Evolutionary conservation across 2,888 invertebrate species (phyloP).

Genomic region (Bombyx huttoni): DNA sequence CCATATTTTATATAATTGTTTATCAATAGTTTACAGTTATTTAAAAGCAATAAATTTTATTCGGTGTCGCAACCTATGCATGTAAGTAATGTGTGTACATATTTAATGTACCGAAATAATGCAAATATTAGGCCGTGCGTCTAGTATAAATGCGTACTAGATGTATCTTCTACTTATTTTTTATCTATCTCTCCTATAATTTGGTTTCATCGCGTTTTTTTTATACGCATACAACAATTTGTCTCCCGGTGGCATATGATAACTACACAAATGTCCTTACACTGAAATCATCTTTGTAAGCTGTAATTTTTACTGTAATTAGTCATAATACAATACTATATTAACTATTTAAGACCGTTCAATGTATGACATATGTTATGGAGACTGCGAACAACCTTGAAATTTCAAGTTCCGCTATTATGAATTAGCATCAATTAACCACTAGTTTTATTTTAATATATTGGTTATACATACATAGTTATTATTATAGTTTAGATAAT

Average conservation of each 20-base stretch:
- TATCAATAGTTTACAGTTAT: background rate
- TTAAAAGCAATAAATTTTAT: background rate
- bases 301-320: background rate
- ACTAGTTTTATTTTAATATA: background rate
- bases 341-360: background rate
- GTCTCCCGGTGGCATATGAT: too few species aligned
- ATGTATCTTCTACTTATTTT: too few species aligned
- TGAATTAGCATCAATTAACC: background rate
- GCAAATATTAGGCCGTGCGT: too few species aligned
- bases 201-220: too few species aligned
- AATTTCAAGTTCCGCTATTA: background rate
- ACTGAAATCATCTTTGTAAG: background rate
- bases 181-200: too few species aligned
- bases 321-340: background rate
- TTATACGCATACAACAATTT: too few species aligned
- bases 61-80: background rate
- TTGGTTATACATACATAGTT: background rate
- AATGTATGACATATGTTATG: background rate
- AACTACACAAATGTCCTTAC: background rate
- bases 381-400: background rate
- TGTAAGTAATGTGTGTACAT: background rate
- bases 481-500: constrained; percentile 9
- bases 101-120: too few species aligned
- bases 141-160: too few species aligned
- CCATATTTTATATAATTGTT: background rate